Base-by-base conservation (phyloP, 2,113 vertebrate species). In the Agapornis roseicollis region DNA sequence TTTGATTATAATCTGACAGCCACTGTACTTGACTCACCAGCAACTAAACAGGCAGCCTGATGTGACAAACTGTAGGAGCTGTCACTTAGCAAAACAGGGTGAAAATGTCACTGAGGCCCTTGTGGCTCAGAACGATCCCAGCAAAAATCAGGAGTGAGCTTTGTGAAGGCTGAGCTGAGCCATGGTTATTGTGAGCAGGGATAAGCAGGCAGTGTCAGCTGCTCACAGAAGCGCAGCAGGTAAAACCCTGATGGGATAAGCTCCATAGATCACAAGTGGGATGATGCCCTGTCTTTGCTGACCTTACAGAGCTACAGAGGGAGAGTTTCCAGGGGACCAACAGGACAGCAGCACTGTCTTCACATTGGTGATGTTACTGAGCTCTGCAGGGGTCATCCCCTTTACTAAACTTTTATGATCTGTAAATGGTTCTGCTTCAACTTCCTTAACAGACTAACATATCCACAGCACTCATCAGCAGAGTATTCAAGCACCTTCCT, bases 1-100 rank as follows among this genome's bases (percentile, higher is more conserved):
- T 29, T 53, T 68, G 39, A n/a, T 37, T 72, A n/a, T 47, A 68
- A 81, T 31, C 42, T 1, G 3, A 64, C 33, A 78, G 35, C 18
- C 58, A 6, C 69, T 27, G 13, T 28, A 23, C 22, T 83, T 41
- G n/a, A 82, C 49, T 83, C 55, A 27, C 19, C 3, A 2, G 18
- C 49, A 58, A 3, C 37, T 78, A 23, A 73, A 77, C 0, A 1
- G 27, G n/a, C 52, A n/a, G 56, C 44, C n/a, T 1, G 3, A 0
- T 18, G 53, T 12, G 46, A 69, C n/a, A 0, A 0, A 6, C 18
- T 66, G 28, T 0, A 65, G 76, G 47, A 88, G 9, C 28, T 4
- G 3, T 13, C 29, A 55, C 25, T 69, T 39, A 64, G 68, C 17
- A 73, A 56, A 93, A 80, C 10, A 27, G 28, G 11, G 28, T 46